Base-by-base conservation (phyloP, 2,888 invertebrate genomes). In the Cantharis lateralis region DNA sequence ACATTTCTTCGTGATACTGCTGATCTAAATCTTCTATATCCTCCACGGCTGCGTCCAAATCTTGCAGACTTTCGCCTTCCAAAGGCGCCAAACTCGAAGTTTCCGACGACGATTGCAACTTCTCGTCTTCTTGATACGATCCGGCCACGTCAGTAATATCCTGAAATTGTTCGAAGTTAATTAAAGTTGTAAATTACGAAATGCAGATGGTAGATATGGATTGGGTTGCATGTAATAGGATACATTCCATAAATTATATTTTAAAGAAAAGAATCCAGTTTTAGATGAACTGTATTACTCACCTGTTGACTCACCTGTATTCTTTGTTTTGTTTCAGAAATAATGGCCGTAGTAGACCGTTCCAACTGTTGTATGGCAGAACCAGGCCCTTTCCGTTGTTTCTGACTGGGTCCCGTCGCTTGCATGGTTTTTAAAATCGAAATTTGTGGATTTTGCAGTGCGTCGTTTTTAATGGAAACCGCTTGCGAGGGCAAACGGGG, bases 71-170 rank as follows among this genome's bases (percentile, higher is more conserved):
- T 61, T 75, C 75, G n/a, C 76, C 32, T 63, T 76, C 77, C 70
- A 76, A 32, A 32, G 79, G 70, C 15, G 75, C 77, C 26, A 72
- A 28, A 61, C 76, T 78, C 11, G 77, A 75, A 7, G 74, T 70
- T 18, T 77, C 75, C 5, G 79, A 74, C 10, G 75, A 61, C 2
- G 74, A 75, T 48, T 75, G 71, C 9, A 75, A 66, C 24, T 76
- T 81, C 16, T 85, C 84, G 28, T 86, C 85, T 76, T 88, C 82
- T 24, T 81, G 81, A 77, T 84, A 84, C 2, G 86, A 86, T 71
- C 84, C 87, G 5, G 88, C 87, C 73, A 88, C 88, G 80, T 88
- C 87, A 76, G 87, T 83, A 11, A 87, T 87, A 76, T 88, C 88
- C 87, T 88, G 78, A 63, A 80, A 82, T 62, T 70, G 26, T 28